phyloP scores from a whole-genome alignment of 2,113 vertebrate species.

The Otolemur garnettii region DNA sequence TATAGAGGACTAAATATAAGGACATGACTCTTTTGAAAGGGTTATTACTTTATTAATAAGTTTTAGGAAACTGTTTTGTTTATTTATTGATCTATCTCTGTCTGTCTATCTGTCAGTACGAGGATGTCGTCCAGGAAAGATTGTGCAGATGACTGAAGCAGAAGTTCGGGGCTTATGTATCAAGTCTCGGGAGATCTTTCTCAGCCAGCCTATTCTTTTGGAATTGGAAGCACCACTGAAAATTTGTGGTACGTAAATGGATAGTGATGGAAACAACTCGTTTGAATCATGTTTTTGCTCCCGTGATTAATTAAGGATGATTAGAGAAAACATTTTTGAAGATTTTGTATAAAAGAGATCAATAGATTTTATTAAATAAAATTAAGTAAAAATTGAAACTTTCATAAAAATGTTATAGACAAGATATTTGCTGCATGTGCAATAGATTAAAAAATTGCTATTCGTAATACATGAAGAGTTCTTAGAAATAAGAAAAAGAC shows the following conservation, averaged over 20 bases:
- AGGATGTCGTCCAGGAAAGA: constrained; percentile 97
- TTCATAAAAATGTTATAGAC: constrained; percentile 5
- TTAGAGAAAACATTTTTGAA: constrained; percentile 20
- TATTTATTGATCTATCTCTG: neutral
- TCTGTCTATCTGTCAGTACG: constrained; percentile 88
- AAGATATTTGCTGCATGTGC: neutral
- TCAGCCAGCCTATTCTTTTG: constrained; percentile 97
- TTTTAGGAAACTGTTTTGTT: constrained; percentile 56
- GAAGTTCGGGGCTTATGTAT: constrained; percentile 97
- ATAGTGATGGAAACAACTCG: constrained; percentile 8
- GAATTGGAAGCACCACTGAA: constrained; percentile 97
- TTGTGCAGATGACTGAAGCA: constrained; percentile 97
- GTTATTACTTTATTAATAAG: neutral
- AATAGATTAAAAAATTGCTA: neutral
- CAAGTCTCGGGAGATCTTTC: constrained; percentile 97
- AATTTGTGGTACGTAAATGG: constrained; percentile 92
- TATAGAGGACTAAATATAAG: neutral
- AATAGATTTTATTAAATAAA: constrained; percentile 38
- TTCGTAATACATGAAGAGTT: neutral
- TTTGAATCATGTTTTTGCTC: constrained; percentile 15
- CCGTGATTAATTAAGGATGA: neutral
- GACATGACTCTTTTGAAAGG: neutral
- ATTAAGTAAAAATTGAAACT: constrained; percentile 37
- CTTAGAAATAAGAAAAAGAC: constrained; percentile 19
- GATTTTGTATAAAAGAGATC: neutral